These are phyloP conservation scores for Fragum whitleyi DNA, from an alignment of 2,888 invertebrate species.

Conservation along the genomic window DNA sequence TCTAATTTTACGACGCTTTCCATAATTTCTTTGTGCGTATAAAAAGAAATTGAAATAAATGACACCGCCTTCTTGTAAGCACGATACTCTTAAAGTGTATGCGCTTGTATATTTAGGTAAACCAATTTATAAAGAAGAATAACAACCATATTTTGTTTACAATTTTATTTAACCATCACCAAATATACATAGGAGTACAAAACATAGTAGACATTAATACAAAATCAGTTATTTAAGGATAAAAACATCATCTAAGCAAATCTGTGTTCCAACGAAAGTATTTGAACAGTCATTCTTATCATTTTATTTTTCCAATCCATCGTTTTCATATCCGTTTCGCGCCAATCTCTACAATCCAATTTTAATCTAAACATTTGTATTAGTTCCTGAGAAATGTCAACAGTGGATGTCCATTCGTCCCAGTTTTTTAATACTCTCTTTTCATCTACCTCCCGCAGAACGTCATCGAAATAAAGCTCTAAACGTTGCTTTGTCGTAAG, in stretches of 20 bases:
- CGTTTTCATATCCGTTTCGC: conserved; percentile 47
- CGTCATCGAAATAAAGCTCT: conserved; percentile 45
- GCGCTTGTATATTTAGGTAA: neutral
- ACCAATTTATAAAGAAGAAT: neutral
- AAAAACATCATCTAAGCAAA: neutral
- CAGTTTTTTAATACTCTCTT: conserved; percentile 32
- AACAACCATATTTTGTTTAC: neutral
- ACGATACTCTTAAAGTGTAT: neutral
- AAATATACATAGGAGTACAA: neutral
- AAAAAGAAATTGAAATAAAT: conserved; percentile 3
- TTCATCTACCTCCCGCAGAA: conserved; percentile 45
- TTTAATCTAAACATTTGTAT: conserved; percentile 42
- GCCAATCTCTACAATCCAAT: conserved; percentile 40
- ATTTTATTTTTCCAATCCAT: conserved; percentile 40
- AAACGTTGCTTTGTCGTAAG: conserved; percentile 34
- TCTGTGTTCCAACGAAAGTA: conserved; percentile 34
- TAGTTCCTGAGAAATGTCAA: conserved; percentile 19
- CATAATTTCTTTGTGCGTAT: conserved; percentile 30
- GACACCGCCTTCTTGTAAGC: conserved; percentile 1
- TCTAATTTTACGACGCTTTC: conserved; percentile 43
- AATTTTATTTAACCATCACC: neutral
- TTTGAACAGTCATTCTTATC: conserved; percentile 31
- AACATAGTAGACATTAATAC: neutral
- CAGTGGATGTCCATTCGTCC: conserved; percentile 20
- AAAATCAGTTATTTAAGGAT: neutral